phyloP scores from a whole-genome alignment of 2,888 invertebrate species.

The Dascillus cervinus region DNA sequence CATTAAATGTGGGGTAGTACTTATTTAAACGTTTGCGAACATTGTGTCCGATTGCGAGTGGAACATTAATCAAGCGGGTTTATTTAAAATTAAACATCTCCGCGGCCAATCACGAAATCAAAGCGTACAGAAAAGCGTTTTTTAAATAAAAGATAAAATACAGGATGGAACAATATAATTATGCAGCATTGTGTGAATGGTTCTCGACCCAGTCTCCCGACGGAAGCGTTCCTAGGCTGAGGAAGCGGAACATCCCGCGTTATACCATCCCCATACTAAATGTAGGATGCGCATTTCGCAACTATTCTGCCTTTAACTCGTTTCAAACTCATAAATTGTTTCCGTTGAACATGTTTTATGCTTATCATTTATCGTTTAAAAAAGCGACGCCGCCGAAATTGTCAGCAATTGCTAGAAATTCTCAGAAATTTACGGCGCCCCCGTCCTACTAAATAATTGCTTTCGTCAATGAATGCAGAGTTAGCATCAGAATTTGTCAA shows the following conservation, averaged over 20 bases:
- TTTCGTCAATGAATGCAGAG: too few species aligned
- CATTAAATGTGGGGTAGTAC: too few species aligned
- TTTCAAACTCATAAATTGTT: background rate
- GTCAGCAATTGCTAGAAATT: too few species aligned
- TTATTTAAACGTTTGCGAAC: too few species aligned
- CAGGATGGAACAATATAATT: slow-evolving; percentile 2
- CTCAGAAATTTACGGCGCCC: background rate
- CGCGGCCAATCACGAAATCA: too few species aligned
- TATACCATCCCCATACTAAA: background rate
- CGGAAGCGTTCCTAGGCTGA: slow-evolving; percentile 9
- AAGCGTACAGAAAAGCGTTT: too few species aligned
- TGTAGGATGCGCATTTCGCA: background rate
- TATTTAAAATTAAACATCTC: too few species aligned
- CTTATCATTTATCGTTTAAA: background rate
- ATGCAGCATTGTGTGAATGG: slow-evolving; percentile 4
- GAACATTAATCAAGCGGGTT: too few species aligned
- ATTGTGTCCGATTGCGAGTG: too few species aligned
- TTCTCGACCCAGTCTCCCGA: slow-evolving; percentile 5
- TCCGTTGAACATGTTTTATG: background rate
- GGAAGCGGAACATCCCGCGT: slow-evolving; percentile 8
- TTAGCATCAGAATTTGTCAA: too few species aligned
- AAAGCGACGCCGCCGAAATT: slow-evolving; percentile 5
- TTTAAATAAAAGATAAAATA: background rate
- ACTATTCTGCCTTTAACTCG: background rate
- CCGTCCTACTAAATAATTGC: background rate